Conservation (phyloP, 2,888 invertebrate genomes). For the Hyalella azteca region DNA sequence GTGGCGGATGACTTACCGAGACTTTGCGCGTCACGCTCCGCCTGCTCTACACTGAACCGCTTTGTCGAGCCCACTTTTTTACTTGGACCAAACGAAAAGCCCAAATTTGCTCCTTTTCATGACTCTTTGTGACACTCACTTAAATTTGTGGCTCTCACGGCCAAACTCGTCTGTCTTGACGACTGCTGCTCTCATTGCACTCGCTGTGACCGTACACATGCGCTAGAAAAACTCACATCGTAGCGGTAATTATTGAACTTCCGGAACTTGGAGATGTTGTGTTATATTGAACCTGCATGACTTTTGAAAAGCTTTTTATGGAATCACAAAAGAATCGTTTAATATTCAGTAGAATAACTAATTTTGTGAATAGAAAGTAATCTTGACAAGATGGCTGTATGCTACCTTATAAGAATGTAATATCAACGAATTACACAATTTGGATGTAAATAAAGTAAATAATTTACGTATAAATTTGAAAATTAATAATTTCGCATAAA, state of each 20-base stretch:
- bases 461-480: too few relatives aligned
- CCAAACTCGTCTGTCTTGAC: constrained; percentile 5
- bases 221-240: neutral
- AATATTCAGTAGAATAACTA: too few relatives aligned
- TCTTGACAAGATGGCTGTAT: too few relatives aligned
- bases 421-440: too few relatives aligned
- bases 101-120: constrained; percentile 10
- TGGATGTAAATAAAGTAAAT: too few relatives aligned
- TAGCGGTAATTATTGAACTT: neutral
- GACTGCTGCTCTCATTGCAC: constrained; percentile 1
- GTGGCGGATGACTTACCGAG: constrained; percentile 6
- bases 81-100: neutral
- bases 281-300: too few relatives aligned
- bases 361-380: too few relatives aligned
- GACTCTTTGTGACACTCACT: constrained; percentile 8
- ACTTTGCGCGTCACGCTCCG: neutral
- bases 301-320: too few relatives aligned
- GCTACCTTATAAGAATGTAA: too few relatives aligned
- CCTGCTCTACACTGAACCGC: neutral
- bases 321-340: too few relatives aligned
- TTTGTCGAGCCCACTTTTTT: neutral
- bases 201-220: neutral
- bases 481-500: too few relatives aligned
- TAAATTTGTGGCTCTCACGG: constrained; percentile 13
- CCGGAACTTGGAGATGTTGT: neutral